These are phyloP conservation scores for Pangasius macronema DNA, from an alignment of 2,797 vertebrate genomes.

Conservation along the genomic window DNA sequence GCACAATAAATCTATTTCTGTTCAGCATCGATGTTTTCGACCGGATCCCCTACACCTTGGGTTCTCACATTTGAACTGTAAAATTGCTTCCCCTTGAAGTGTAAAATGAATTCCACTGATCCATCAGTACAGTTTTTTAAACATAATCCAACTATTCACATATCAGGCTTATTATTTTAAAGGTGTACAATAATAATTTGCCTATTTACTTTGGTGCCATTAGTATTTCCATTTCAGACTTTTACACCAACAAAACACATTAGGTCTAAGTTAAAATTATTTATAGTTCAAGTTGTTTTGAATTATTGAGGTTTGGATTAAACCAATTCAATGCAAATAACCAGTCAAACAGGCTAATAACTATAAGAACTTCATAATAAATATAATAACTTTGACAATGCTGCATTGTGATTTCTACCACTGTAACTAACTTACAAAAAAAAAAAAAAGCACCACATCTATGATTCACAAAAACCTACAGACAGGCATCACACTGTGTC, in stretches of 20 bases:
- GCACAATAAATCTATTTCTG: neutral
- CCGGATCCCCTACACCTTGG: neutral
- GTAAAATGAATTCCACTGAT: neutral
- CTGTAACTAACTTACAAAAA: neutral
- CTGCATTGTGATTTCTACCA: neutral
- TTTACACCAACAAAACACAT: neutral
- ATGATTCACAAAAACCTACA: slow-evolving; percentile 17
- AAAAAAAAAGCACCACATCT: neutral
- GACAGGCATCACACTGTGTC: neutral
- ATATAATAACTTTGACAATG: neutral
- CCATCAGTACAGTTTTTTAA: neutral
- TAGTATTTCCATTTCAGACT: neutral
- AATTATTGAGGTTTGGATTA: neutral
- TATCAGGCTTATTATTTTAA: neutral
- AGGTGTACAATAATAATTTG: neutral
- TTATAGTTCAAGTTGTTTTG: neutral
- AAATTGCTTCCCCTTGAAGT: neutral
- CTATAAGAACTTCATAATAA: neutral
- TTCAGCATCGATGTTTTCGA: neutral
- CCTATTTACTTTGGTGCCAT: neutral
- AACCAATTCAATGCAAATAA: neutral
- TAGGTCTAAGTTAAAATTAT: neutral
- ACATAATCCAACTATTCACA: neutral
- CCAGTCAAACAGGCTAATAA: neutral
- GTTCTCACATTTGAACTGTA: neutral